Evolutionary conservation across 2,113 vertebrate genomes (phyloP).

Genomic region (Grallaria varia): DNA sequence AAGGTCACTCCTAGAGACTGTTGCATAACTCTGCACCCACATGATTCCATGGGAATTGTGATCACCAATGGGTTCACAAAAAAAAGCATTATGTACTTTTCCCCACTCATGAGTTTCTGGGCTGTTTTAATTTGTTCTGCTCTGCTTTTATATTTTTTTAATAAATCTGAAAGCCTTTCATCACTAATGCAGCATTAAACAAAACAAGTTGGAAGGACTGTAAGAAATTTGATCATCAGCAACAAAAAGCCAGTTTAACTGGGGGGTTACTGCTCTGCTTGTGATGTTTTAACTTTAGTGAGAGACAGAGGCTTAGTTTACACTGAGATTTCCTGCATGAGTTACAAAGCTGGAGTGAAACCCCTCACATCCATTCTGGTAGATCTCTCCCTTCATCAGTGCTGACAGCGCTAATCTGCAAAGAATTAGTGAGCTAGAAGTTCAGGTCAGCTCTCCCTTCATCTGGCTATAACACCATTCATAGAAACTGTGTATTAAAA

Average conservation of each 20-base stretch:
- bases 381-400: conserved; percentile 3
- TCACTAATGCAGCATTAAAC: conserved; percentile 24
- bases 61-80: not conserved
- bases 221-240: conserved; percentile 33
- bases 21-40: not conserved
- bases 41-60: not conserved
- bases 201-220: conserved; percentile 43
- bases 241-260: conserved; percentile 9
- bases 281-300: conserved; percentile 11
- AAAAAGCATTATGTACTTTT: not conserved
- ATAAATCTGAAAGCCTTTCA: conserved; percentile 37
- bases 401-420: conserved; percentile 10
- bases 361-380: not conserved
- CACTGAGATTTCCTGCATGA: conserved; percentile 18
- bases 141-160: conserved; percentile 1
- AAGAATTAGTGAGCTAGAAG: conserved; percentile 39
- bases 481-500: conserved; percentile 27
- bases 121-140: not conserved
- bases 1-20: not conserved
- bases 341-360: conserved; percentile 1
- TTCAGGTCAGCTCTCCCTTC: conserved; percentile 9
- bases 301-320: not conserved
- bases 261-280: not conserved
- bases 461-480: conserved; percentile 26
- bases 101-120: not conserved